These are phyloP conservation scores for Cactoblastis cactorum DNA, from an alignment of 2,888 invertebrate species.

Conservation along the genomic window DNA sequence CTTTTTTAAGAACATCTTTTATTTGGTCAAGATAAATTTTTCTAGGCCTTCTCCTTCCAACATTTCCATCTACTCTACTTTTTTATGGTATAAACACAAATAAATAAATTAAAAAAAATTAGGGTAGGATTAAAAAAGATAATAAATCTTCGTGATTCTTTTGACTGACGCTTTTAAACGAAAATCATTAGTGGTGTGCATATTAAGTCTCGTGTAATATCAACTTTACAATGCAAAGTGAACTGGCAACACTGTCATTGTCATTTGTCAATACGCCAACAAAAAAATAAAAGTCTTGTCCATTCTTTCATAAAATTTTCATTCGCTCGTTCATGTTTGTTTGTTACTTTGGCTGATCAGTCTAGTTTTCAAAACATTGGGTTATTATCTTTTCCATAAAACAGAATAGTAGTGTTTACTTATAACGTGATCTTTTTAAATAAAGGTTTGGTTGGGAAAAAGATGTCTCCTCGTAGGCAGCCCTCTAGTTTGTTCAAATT, in stretches of 20 bases:
- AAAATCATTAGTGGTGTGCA: no score
- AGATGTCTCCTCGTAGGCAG: conserved; percentile 70
- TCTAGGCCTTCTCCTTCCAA: no score
- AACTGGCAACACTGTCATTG: neutral
- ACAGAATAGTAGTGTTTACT: neutral
- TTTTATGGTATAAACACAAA: no score
- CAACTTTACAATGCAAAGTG: no score
- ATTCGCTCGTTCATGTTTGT: neutral
- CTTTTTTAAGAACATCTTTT: no score
- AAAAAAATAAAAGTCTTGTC: neutral
- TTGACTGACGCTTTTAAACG: no score
- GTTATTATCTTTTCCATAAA: neutral
- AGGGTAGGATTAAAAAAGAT: no score
- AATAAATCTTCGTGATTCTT: no score
- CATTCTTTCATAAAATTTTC: neutral
- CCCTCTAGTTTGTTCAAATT: conserved; percentile 62
- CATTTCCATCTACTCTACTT: no score
- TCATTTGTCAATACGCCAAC: neutral
- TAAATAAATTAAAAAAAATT: no score
- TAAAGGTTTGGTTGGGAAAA: neutral
- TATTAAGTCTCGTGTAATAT: no score
- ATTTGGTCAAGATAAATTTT: no score
- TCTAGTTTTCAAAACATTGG: neutral
- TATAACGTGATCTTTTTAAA: neutral
- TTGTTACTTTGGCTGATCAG: neutral